Evolutionary conservation across 2,797 vertebrate species (phyloP).

Genomic region (Cryptoblepharus egeriae): DNA sequence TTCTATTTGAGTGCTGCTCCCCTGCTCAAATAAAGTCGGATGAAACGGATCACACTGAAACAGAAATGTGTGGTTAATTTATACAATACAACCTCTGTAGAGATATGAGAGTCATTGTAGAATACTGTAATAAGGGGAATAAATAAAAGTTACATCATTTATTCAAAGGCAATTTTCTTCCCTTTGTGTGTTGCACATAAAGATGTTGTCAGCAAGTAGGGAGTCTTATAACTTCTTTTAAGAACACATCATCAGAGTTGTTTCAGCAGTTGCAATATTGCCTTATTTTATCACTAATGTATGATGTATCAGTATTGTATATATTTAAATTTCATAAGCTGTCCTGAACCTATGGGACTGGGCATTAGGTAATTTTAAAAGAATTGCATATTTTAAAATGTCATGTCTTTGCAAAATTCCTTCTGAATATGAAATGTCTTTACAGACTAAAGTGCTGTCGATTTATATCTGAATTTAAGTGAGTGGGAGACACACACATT

Average conservation of each 20-base stretch:
- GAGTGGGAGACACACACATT: background rate
- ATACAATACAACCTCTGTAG: background rate
- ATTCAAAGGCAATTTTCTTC: conserved; percentile 15
- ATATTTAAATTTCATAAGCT: background rate
- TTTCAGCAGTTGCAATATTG: background rate
- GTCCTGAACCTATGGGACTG: background rate
- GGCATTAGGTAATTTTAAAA: background rate
- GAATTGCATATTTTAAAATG: background rate
- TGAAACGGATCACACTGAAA: background rate
- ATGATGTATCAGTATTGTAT: background rate
- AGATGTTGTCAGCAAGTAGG: background rate
- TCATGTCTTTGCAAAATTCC: background rate
- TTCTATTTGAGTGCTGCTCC: too few relatives aligned
- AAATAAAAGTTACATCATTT: conserved; percentile 21
- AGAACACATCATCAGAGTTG: background rate
- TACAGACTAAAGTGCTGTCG: background rate
- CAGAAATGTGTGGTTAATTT: background rate
- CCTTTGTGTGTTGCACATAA: conserved; percentile 5
- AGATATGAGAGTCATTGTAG: background rate
- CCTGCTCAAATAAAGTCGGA: background rate
- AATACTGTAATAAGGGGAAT: background rate
- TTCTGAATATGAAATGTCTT: background rate
- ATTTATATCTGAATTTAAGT: conserved; percentile 13
- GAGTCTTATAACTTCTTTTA: background rate
- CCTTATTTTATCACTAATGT: conserved; percentile 1